Evolutionary conservation across 2,888 invertebrate species (phyloP).

Genomic region (Parnassius smintheus): DNA sequence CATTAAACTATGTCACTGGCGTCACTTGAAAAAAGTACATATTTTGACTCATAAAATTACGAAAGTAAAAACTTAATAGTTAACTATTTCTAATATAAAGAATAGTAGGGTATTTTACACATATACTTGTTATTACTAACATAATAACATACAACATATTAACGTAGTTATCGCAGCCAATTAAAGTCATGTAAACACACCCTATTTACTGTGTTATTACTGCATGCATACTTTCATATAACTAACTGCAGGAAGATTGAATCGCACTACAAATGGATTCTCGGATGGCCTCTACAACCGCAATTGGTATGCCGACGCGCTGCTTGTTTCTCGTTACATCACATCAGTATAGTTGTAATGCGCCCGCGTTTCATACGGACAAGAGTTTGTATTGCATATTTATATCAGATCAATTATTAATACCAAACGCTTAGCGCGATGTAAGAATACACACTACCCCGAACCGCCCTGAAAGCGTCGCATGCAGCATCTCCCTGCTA

Average conservation of each 20-base stretch:
- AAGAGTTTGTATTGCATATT: conserved; percentile 5
- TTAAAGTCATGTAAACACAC: neutral
- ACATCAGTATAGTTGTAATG: conserved; percentile 12
- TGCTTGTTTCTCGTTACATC: conserved; percentile 12
- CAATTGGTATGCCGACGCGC: conserved; percentile 17
- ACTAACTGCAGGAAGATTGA: conserved; percentile 7
- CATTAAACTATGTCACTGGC: too few species aligned
- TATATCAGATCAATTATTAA: neutral
- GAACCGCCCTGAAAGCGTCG: too few species aligned
- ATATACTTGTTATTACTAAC: too few species aligned
- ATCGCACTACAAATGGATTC: conserved; percentile 26
- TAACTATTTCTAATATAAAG: too few species aligned
- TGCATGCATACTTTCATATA: neutral
- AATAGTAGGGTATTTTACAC: too few species aligned
- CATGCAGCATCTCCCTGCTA: too few species aligned
- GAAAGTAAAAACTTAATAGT: too few species aligned
- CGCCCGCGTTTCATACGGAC: conserved; percentile 3
- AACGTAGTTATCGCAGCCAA: too few species aligned
- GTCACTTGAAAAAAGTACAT: too few species aligned
- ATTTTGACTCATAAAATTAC: too few species aligned
- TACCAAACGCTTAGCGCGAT: neutral
- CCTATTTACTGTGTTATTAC: conserved; percentile 1
- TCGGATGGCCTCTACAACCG: conserved; percentile 10
- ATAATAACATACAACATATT: too few species aligned
- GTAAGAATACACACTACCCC: too few species aligned